Conservation (phyloP, 2,113 vertebrate species). For the Poecilia latipinna region DNA sequence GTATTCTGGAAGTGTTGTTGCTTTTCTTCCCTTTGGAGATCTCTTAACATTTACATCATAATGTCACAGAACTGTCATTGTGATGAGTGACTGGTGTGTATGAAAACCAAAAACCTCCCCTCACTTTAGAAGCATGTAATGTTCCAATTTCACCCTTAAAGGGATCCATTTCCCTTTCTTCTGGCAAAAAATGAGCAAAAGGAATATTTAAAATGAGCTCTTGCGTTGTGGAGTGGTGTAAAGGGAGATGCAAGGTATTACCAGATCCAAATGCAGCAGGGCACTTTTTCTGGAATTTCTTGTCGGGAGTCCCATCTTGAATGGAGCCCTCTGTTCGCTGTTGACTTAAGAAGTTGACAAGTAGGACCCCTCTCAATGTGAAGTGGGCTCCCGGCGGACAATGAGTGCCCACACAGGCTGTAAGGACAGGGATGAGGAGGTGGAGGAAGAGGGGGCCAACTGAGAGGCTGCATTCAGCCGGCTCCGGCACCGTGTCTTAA, state of each 20-base stretch:
- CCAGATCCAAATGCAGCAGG: slow-evolving; percentile 50
- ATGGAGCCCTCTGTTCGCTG: slow-evolving; percentile 75
- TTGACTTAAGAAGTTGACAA: slow-evolving; percentile 77
- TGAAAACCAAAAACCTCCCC: slow-evolving; percentile 34
- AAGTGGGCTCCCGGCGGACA: slow-evolving; percentile 73
- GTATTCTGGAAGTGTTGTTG: slow-evolving; percentile 4
- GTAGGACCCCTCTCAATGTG: slow-evolving; percentile 75
- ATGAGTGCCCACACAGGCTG: slow-evolving; percentile 73
- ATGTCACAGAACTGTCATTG: slow-evolving; percentile 59
- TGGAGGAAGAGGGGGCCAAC: slow-evolving; percentile 41
- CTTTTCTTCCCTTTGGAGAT: slow-evolving; percentile 19
- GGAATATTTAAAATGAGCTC: slow-evolving; percentile 58
- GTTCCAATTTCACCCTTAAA: slow-evolving; percentile 49
- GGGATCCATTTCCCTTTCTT: slow-evolving; percentile 45
- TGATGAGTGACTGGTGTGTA: slow-evolving; percentile 36
- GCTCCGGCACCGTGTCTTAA: slow-evolving; percentile 55
- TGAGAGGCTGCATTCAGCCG: slow-evolving; percentile 66
- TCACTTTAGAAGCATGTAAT: slow-evolving; percentile 43
- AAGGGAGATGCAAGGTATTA: slow-evolving; percentile 53
- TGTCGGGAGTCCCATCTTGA: slow-evolving; percentile 63
- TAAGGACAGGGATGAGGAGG: slow-evolving; percentile 55
- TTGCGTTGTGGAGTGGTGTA: slow-evolving; percentile 27
- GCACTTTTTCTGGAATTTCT: slow-evolving; percentile 72
- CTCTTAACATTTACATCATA: slow-evolving; percentile 54
- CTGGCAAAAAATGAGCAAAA: slow-evolving; percentile 28